These are phyloP conservation scores for Chelon labrosus DNA, from an alignment of 2,797 vertebrate species.

Conservation along the genomic window DNA sequence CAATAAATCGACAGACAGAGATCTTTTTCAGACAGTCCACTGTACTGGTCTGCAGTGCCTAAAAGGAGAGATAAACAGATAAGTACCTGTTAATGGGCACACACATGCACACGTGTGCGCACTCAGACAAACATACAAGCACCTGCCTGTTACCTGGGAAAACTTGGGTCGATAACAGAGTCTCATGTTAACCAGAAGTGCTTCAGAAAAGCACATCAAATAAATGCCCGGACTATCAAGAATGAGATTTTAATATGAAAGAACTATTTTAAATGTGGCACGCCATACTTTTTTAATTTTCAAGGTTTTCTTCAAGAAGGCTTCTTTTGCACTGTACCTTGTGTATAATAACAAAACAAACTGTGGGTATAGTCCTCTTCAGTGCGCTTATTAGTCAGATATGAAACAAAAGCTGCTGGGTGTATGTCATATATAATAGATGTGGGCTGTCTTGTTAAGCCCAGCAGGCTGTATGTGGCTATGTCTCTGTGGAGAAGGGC, in stretches of 20 bases:
- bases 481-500: constrained; percentile 76
- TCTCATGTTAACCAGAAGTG: constrained; percentile 60
- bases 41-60: constrained; percentile 80
- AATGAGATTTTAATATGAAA: constrained; percentile 47
- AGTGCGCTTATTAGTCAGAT: constrained; percentile 79
- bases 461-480: constrained; percentile 77
- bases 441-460: constrained; percentile 84
- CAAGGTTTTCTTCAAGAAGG: constrained; percentile 60
- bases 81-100: constrained; percentile 86
- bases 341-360: constrained; percentile 73
- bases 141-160: constrained; percentile 66
- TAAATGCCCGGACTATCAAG: constrained; percentile 31
- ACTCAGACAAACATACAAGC: constrained; percentile 63
- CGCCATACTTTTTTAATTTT: constrained; percentile 59
- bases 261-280: constrained; percentile 44
- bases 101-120: constrained; percentile 65
- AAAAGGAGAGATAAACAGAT: constrained; percentile 87
- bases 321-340: constrained; percentile 57
- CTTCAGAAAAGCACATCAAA: constrained; percentile 62
- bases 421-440: constrained; percentile 85
- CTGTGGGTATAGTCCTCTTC: constrained; percentile 71
- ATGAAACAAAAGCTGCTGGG: constrained; percentile 82
- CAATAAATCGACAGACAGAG: constrained; percentile 86
- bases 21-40: constrained; percentile 85
- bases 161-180: constrained; percentile 62